Conservation (phyloP, 2,888 invertebrate species). For the Thalpophila matura region DNA sequence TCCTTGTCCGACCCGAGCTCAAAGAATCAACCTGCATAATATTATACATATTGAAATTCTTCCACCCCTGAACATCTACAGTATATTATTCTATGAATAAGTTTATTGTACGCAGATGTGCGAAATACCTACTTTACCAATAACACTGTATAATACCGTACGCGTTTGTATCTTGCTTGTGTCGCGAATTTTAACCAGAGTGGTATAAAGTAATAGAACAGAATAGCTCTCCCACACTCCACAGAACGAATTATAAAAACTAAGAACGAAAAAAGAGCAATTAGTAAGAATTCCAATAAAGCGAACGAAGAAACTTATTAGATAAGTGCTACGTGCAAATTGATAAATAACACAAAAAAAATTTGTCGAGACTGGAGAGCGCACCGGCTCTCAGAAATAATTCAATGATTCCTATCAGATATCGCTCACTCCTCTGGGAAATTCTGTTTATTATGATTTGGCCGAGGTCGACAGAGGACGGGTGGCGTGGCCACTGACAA, state of each 20-base stretch:
- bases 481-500: conserved; percentile 72
- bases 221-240: background rate
- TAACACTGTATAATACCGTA: conserved; percentile 48
- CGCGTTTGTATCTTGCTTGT: conserved; percentile 11
- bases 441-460: conserved; percentile 77
- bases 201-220: conserved; percentile 2
- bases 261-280: conserved; percentile 43
- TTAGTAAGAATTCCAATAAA: conserved; percentile 48
- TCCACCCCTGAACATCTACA: conserved; percentile 81
- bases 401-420: conserved; percentile 77
- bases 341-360: conserved; percentile 61
- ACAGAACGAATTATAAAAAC: conserved; percentile 25
- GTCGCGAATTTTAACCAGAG: conserved; percentile 15
- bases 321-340: conserved; percentile 53
- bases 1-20: conserved; percentile 86
- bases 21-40: conserved; percentile 90
- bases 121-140: conserved; percentile 61
- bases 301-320: conserved; percentile 46
- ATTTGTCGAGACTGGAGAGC: conserved; percentile 34
- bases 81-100: conserved; percentile 88
- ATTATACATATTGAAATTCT: conserved; percentile 90
- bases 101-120: conserved; percentile 75
- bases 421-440: conserved; percentile 73
- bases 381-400: conserved; percentile 65
- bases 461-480: conserved; percentile 59